Conservation (phyloP, 2,113 vertebrate species). For the Machaerirhynchus nigripectus region DNA sequence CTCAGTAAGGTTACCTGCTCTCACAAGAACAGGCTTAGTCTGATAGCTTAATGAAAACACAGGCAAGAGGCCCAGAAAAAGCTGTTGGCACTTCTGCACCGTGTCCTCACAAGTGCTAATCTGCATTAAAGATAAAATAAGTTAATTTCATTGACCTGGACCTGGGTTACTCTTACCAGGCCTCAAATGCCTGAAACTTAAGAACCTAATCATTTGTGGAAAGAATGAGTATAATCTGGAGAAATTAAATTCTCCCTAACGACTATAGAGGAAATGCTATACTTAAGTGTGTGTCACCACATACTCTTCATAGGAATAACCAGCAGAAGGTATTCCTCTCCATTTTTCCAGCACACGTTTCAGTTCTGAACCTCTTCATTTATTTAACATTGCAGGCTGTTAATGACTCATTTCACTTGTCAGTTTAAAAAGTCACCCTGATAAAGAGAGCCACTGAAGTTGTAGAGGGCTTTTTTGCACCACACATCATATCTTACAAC, state of each 20-base stretch:
- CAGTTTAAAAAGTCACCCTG: neutral
- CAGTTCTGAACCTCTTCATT: neutral
- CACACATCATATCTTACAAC: neutral
- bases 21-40: neutral
- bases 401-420: neutral
- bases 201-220: neutral
- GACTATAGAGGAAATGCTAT: neutral
- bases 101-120: neutral
- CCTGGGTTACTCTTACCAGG: neutral
- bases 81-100: neutral
- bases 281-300: neutral
- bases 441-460: neutral
- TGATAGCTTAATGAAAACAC: neutral
- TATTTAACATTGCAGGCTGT: neutral
- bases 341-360: neutral
- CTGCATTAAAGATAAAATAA: neutral
- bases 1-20: neutral
- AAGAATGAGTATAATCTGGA: neutral
- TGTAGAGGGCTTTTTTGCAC: neutral
- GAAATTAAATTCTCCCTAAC: neutral
- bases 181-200: neutral
- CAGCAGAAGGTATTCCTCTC: neutral
- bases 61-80: neutral
- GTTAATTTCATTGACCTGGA: neutral
- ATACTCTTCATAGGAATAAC: neutral